Evolutionary conservation across 2,888 invertebrate species (phyloP), one percentile per base, ranked within the genome.

Genomic region (Dexiosoma caninum): DNA sequence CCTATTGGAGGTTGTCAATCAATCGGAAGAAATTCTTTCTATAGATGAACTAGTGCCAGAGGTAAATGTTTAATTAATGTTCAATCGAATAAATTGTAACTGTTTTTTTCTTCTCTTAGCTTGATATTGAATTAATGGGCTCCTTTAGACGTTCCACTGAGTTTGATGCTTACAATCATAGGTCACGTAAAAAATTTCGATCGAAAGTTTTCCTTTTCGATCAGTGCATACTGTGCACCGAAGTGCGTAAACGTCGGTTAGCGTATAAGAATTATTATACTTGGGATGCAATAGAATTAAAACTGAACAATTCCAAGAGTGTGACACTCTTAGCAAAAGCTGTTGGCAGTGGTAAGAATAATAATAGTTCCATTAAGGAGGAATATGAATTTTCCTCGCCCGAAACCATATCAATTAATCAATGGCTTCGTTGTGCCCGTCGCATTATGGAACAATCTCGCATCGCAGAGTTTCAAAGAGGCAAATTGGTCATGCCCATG

Each of bases 181-280:
- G 86, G n/a, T 86, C 87, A 7, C 87, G 88, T 30, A 88, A 89
- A 74, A 87, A 86, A 79, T 90, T 88, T 51, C 85, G 86, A 0
- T 86, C 86, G 4, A 90, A 90, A 77, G 84, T 90, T 2, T 90
- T 90, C 53, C 86, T 90, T 8, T 90, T 90, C 77, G 90, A 90
- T 67, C 87, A 87, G 5, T 87, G 87, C 30, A 81, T 90, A 35
- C 83, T 90, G 3, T 90, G 90, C 82, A 87, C 89, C 2, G 90
- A 90, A 85, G 86, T 88, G 71, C 86, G 88, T 0, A 89, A 90
- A 74, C 85, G 86, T 27, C 86, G 88, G 0, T 72, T 90, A 30
- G 84, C 86, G 66, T 90, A 87, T 83, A 88, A 89, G 16, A 89
- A 89, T 74, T 86, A 88, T 74, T 90, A 87, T 79, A 83, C 86